Base-by-base conservation (phyloP, 2,113 vertebrate genomes). In the Rostratula benghalensis region DNA sequence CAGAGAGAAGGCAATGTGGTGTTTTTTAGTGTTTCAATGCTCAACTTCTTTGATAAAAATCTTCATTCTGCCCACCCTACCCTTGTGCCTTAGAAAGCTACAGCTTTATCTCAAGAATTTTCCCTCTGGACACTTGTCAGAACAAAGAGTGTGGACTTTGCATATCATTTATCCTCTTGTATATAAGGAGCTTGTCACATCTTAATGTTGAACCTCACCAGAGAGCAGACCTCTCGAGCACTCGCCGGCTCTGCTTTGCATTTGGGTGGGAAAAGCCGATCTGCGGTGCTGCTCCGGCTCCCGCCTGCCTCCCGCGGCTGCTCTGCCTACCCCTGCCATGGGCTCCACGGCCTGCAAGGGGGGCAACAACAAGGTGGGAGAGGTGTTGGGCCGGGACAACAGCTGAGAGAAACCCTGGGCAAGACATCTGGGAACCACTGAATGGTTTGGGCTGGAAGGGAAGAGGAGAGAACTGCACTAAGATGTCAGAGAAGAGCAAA, bases 131-230 rank as follows among this genome's bases (percentile, higher is more conserved):
- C 95, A 96, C 95, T 95, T 97, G 94, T 97, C 96, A 96, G 96
- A 96, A 96, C 94, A 97, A 96, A 97, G 95, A 93, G 91, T 97
- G 92, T 96, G 95, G 97, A 97, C 96, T 97, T 97, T 97, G 95
- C 97, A 97, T 97, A 97, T 95, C 96, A 97, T 96, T 96, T 97
- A 95, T 97, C 93, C 94, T 89, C 94, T 92, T 96, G 94, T 97
- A 97, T 97, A 96, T 97, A 96, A 97, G 95, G 95, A 97, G 94
- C 94, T 97, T 96, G 96, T 97, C 95, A 96, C 95, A 97, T 97
- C 96, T 97, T 97, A 97, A 97, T 97, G 96, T 95, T 94, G 94
- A 97, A 97, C 95, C 94, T 95, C 96, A 95, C 91, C 95, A 96
- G 96, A 97, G 95, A 97, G 93, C 95, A 97, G 96, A 93, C 96